Percentiles rank a stretch among this genome's conserved stretches.
These are phyloP conservation scores for Drosophila malerkotliana DNA, from an alignment of 1,140 invertebrate genomes.

Conservation along the genomic window DNA sequence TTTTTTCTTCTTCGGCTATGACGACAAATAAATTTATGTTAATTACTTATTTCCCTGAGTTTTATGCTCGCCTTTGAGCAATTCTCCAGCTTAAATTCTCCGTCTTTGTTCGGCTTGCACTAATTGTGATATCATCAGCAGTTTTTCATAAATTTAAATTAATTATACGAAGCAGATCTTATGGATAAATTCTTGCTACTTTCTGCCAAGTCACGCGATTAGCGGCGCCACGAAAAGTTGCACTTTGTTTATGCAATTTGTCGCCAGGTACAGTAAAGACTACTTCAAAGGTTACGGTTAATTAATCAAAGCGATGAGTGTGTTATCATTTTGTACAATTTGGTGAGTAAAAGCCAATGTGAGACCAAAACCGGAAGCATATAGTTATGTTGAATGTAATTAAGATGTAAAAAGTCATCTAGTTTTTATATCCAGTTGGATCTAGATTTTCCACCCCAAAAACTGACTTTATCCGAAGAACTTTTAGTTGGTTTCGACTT, in stretches of 20 bases:
- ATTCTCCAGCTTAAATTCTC: slow-evolving; percentile 25
- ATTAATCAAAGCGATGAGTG: slow-evolving; percentile 1
- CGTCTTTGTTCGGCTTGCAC: slow-evolving; percentile 20
- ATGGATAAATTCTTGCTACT: slow-evolving; percentile 16
- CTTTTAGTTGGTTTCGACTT: slow-evolving; percentile 3
- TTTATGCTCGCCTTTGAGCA: slow-evolving; percentile 27
- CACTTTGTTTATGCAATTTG: slow-evolving; percentile 28
- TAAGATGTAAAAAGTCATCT: background rate
- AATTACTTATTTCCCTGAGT: slow-evolving; percentile 49
- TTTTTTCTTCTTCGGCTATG: slow-evolving; percentile 3
- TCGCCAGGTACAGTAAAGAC: slow-evolving; percentile 21
- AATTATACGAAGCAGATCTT: slow-evolving; percentile 60
- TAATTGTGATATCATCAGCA: slow-evolving; percentile 73
- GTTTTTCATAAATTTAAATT: slow-evolving; percentile 68
- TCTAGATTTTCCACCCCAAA: slow-evolving; percentile 5
- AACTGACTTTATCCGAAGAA: slow-evolving; percentile 8
- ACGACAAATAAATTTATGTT: slow-evolving; percentile 50
- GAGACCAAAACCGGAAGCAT: slow-evolving; percentile 18
- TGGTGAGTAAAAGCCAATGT: slow-evolving; percentile 21
- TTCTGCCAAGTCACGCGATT: slow-evolving; percentile 39
- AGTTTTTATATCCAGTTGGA: slow-evolving; percentile 18
- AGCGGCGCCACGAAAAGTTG: slow-evolving; percentile 12
- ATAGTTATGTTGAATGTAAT: slow-evolving; percentile 17
- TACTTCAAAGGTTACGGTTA: background rate
- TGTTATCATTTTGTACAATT: slow-evolving; percentile 6